Evolutionary conservation across 64 coral and sea anemone genomes (phyloP).

Genomic region (Actinia tenebrosa): DNA sequence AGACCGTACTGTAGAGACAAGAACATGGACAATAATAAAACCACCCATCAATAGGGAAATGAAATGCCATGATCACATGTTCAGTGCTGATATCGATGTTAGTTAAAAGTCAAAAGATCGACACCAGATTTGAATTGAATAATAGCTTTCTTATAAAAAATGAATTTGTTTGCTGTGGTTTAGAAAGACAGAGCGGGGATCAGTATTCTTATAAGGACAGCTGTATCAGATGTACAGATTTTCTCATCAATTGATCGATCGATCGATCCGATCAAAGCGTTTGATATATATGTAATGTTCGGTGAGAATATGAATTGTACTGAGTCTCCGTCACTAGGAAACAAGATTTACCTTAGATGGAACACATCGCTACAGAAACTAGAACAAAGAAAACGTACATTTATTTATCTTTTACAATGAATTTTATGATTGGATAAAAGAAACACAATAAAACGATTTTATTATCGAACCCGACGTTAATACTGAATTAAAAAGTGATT

Average conservation of each 20-base stretch:
- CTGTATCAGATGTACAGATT: conserved; percentile 1
- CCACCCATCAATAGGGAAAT: not conserved
- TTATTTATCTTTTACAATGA: not conserved
- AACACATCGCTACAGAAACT: not conserved
- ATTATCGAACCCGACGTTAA: not conserved
- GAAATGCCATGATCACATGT: not conserved
- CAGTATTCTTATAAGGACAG: not conserved
- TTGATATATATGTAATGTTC: not conserved
- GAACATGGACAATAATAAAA: not conserved
- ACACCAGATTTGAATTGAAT: not conserved
- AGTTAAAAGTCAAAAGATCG: conserved; percentile 10
- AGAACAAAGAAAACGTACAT: not conserved
- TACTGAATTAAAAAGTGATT: not conserved
- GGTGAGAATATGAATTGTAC: too few species aligned
- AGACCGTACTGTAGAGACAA: not conserved
- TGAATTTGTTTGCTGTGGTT: not conserved
- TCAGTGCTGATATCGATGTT: not conserved
- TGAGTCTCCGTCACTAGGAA: not conserved
- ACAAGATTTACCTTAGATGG: not conserved
- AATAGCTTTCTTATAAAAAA: not conserved
- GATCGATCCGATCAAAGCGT: not conserved
- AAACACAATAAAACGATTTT: not conserved
- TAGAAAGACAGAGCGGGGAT: not conserved
- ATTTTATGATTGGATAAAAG: not conserved
- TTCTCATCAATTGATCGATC: not conserved